phyloP scores from a whole-genome alignment of 2,888 invertebrate species.

The Willowsia nigromaculata region DNA sequence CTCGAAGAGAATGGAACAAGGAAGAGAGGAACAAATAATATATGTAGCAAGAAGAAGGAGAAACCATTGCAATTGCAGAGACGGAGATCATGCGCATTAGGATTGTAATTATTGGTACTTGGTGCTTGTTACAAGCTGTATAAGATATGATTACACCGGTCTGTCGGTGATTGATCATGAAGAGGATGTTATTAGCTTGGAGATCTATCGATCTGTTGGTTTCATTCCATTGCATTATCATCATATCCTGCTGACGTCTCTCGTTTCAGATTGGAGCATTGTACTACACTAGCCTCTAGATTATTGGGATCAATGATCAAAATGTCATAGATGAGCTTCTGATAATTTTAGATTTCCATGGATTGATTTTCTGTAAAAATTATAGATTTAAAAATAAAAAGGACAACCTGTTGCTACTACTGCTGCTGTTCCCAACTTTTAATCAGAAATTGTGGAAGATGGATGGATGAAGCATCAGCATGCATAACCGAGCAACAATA shows the following conservation, averaged over 20 bases:
- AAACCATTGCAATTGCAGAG: not conserved
- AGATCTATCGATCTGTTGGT: not conserved
- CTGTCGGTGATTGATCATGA: not conserved
- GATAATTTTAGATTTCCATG: not conserved
- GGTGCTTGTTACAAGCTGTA: not conserved
- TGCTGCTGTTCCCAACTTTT: too few relatives aligned
- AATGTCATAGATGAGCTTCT: not conserved
- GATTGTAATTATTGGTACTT: conserved; percentile 12
- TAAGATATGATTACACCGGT: not conserved
- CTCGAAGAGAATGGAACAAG: conserved; percentile 14
- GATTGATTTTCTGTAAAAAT: not conserved
- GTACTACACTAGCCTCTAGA: not conserved
- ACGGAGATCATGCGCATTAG: not conserved
- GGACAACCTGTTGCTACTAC: not conserved
- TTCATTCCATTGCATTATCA: conserved; percentile 6
- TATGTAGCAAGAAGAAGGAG: not conserved
- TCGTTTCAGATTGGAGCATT: not conserved
- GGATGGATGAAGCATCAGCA: too few relatives aligned
- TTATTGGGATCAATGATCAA: conserved; percentile 25
- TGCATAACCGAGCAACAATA: too few relatives aligned
- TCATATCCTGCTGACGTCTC: not conserved
- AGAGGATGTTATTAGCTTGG: not conserved
- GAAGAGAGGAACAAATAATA: not conserved
- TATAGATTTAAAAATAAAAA: not conserved
- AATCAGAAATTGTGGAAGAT: too few relatives aligned